Percentiles rank a stretch among this genome's conserved stretches.
Conservation (phyloP, 1,140 invertebrate genomes). For the Zaprionus ghesquierei region DNA sequence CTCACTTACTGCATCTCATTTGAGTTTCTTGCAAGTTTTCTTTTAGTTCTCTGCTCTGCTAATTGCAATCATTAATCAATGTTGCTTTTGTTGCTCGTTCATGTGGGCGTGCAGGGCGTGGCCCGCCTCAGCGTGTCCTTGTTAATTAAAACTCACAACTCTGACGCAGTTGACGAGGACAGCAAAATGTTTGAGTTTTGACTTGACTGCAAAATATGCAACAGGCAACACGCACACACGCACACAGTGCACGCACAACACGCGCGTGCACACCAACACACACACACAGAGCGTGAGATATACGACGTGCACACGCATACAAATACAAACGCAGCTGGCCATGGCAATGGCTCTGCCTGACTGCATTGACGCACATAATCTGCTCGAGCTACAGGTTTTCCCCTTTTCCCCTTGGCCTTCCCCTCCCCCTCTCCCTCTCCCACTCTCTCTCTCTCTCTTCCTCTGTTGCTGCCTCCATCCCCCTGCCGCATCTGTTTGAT, state of each 20-base stretch:
- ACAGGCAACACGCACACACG: slow-evolving; percentile 53
- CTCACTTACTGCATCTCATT: background rate
- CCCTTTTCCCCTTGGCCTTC: background rate
- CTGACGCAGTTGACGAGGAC: background rate
- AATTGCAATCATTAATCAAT: slow-evolving; percentile 69
- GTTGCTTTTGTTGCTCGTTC: slow-evolving; percentile 34
- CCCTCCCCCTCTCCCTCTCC: background rate
- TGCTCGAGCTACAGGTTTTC: slow-evolving; percentile 38
- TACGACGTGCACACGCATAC: background rate
- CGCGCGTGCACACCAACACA: background rate
- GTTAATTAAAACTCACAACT: slow-evolving; percentile 72
- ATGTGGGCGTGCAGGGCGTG: slow-evolving; percentile 11
- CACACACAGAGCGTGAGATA: background rate
- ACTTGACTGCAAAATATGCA: slow-evolving; percentile 51
- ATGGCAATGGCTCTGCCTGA: slow-evolving; percentile 28
- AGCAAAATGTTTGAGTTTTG: slow-evolving; percentile 14
- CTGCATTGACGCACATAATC: slow-evolving; percentile 47
- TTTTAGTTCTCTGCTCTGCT: slow-evolving; percentile 7
- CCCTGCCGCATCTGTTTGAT: slow-evolving; percentile 14
- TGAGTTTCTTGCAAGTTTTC: background rate
- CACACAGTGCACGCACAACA: background rate
- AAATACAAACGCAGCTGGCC: slow-evolving; percentile 15
- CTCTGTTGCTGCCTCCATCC: too few relatives aligned
- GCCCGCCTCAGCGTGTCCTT: slow-evolving; percentile 8
- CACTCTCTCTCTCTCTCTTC: too few relatives aligned